Evolutionary conservation across 2,888 invertebrate species (phyloP).

Genomic region (Eupithecia subumbrata): DNA sequence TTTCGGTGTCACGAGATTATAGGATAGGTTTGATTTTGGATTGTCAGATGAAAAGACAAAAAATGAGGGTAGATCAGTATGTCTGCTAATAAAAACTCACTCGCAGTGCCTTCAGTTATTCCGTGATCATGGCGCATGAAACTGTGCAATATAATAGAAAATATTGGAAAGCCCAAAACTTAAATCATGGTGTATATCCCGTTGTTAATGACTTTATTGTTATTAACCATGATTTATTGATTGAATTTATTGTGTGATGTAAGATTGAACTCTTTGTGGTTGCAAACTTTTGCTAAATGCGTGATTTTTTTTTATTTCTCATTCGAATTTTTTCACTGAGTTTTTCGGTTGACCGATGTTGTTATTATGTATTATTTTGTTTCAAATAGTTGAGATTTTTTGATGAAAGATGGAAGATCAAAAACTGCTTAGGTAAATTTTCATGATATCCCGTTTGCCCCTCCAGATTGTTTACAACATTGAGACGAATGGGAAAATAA

Average conservation of each 20-base stretch:
- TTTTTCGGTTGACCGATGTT: no score
- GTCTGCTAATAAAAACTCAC: neutral
- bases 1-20: constrained; percentile 21
- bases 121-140: no score
- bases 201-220: no score
- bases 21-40: constrained; percentile 19
- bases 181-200: no score
- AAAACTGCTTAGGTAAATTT: neutral
- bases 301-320: no score
- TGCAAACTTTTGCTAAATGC: neutral
- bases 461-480: neutral
- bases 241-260: neutral
- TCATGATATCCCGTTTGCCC: neutral
- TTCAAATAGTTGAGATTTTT: neutral
- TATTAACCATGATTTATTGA: no score
- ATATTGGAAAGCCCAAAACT: no score
- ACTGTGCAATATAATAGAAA: no score
- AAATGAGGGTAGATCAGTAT: no score
- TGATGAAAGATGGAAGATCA: neutral
- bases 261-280: neutral
- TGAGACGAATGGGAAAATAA: neutral
- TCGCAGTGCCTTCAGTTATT: no score
- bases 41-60: neutral
- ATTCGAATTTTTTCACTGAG: no score
- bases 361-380: no score